These are phyloP conservation scores for Villa cingulata DNA, from an alignment of 2,888 invertebrate species.

Conservation along the genomic window DNA sequence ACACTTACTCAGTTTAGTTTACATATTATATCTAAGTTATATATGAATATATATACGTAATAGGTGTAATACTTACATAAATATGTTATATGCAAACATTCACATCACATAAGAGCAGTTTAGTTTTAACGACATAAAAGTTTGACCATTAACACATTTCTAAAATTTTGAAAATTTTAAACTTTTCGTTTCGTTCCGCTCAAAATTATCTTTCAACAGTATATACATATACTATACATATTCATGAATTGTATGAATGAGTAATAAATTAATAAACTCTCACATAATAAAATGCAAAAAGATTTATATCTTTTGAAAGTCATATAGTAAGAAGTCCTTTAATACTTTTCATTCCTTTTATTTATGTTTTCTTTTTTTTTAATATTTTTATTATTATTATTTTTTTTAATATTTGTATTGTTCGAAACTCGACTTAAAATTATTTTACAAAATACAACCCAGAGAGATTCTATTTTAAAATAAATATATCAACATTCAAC, in stretches of 20 bases:
- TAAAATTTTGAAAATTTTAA: not conserved
- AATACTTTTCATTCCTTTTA: too few species aligned
- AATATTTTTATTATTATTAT: too few species aligned
- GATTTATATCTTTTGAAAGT: constrained; percentile 6
- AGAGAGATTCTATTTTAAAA: not conserved
- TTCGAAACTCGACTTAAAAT: not conserved
- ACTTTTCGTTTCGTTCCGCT: not conserved
- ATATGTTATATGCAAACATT: too few species aligned
- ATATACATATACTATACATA: too few species aligned
- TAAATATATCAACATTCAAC: not conserved
- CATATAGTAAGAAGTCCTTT: constrained; percentile 1
- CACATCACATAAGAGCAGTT: too few species aligned
- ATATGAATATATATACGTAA: too few species aligned
- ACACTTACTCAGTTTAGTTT: too few species aligned
- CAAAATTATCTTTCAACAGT: not conserved
- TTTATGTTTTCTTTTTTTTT: too few species aligned
- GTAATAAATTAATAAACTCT: constrained; percentile 9
- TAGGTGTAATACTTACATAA: too few species aligned
- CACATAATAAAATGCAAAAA: constrained; percentile 5
- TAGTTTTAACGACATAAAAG: not conserved
- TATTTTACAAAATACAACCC: not conserved
- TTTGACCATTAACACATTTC: not conserved
- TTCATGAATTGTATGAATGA: not conserved
- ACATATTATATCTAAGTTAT: too few species aligned
- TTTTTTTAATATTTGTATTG: too few species aligned